A percentile compares a stretch with the other conserved stretches of the same genome.
Evolutionary conservation across 1,140 invertebrate genomes (phyloP).

Genomic region (Pollicipes pollicipes): DNA sequence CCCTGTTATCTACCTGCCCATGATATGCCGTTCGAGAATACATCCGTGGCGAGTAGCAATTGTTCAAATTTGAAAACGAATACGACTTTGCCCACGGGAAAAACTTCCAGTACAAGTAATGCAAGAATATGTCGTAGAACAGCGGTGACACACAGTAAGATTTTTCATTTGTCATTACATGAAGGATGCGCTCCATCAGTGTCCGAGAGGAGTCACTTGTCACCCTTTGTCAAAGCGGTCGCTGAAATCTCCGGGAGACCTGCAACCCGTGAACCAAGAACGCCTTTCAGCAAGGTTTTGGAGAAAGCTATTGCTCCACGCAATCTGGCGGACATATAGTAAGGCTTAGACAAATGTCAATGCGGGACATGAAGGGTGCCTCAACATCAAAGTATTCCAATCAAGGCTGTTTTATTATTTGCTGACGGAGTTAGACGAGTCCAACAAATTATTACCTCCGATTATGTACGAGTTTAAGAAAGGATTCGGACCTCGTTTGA

Average conservation of each 20-base stretch:
- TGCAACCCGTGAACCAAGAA: background rate
- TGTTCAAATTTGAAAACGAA: background rate
- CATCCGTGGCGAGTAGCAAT: background rate
- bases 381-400: background rate
- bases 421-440: background rate
- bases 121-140: background rate
- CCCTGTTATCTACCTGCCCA: background rate
- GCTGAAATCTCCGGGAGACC: too few species aligned
- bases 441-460: background rate
- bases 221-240: background rate
- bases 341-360: background rate
- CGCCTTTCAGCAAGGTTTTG: background rate
- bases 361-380: background rate
- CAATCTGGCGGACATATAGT: background rate
- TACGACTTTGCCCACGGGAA: background rate
- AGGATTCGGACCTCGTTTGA: background rate
- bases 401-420: background rate
- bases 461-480: background rate
- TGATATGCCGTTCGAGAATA: background rate
- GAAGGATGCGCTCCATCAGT: background rate
- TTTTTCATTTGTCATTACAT: background rate
- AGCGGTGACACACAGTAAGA: too few species aligned
- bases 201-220: background rate
- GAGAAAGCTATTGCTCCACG: background rate
- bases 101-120: background rate